Evolutionary conservation across 2,113 vertebrate genomes (phyloP), one percentile per base, ranked within the genome.

Genomic region (Gymnorhina tibicen): DNA sequence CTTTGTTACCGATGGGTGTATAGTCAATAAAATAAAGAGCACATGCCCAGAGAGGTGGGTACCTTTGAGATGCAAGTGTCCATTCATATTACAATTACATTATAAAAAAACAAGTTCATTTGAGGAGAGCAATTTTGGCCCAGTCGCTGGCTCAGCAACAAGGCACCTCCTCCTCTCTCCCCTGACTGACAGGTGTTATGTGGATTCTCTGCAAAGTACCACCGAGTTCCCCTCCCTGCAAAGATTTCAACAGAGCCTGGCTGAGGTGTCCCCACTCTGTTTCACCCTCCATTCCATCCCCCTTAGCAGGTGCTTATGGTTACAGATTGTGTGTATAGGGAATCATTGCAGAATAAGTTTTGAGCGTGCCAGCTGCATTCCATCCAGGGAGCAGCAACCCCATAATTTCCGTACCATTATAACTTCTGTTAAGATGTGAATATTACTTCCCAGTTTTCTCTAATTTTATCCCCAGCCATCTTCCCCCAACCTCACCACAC

Each of bases 201-300:
- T 8, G 42, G 35, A 49, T 30, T 58, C 32, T 50, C 42, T 58
- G 60, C 50, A 49, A 66, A 85, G 42, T 13, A 24, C 50, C 50
- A 49, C 24, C 0, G 1, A 49, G 69, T 41, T 49, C 19, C n/a
- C 15, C 59, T 58, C 19, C 42, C 50, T 58, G 50, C 42, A 58
- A 66, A 7, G 24, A 49, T 42, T 58, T 26, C 35, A 58, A 3
- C 20, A 42, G 52, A 35, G 26, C 8, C 60, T 42, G 24, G 26
- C 13, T 35, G 20, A 0, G 0, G 16, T 41, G 50, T 21, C 26
- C 37, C 26, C 10, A 2, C 26, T 49, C 16, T 9, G 13, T 20
- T 35, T 20, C 35, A 26, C 16, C 42, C 60, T 35, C 26, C 35
- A 4, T 35, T 35, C 30, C 60, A 66, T 9, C 20, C 50, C 16